These are phyloP conservation scores for Xerus inauris DNA, from an alignment of 2,113 vertebrate species.

Conservation along the genomic window DNA sequence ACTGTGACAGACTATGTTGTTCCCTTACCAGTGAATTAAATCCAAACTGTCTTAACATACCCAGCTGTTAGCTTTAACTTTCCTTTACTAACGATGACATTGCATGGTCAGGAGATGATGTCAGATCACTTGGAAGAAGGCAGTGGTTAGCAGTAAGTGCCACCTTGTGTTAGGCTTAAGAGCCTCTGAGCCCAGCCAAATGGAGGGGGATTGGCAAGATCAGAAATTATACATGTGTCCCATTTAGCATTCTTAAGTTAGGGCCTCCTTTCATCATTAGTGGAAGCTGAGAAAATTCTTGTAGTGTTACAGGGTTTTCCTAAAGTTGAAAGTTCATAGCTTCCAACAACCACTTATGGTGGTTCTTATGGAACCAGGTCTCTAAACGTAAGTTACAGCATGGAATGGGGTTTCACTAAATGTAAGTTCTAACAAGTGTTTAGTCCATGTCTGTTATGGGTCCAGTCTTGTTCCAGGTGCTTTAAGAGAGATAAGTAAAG, in stretches of 20 bases:
- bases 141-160: background rate
- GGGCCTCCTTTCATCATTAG: background rate
- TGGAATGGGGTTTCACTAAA: background rate
- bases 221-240: background rate
- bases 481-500: background rate
- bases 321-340: background rate
- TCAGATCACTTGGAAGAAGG: background rate
- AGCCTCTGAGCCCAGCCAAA: background rate
- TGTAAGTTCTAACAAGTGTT: background rate
- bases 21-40: background rate
- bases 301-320: background rate
- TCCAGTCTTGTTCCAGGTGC: background rate
- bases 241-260: background rate
- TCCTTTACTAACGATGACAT: background rate
- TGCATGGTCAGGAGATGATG: background rate
- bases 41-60: background rate
- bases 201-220: background rate
- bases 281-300: background rate
- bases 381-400: background rate
- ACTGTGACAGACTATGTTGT: background rate
- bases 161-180: background rate
- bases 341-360: background rate
- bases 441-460: background rate
- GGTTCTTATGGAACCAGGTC: background rate
- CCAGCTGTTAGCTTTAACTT: background rate